Evolutionary conservation across 2,888 invertebrate species (phyloP), one percentile per base, ranked within the genome.

Genomic region (Nineta flava): DNA sequence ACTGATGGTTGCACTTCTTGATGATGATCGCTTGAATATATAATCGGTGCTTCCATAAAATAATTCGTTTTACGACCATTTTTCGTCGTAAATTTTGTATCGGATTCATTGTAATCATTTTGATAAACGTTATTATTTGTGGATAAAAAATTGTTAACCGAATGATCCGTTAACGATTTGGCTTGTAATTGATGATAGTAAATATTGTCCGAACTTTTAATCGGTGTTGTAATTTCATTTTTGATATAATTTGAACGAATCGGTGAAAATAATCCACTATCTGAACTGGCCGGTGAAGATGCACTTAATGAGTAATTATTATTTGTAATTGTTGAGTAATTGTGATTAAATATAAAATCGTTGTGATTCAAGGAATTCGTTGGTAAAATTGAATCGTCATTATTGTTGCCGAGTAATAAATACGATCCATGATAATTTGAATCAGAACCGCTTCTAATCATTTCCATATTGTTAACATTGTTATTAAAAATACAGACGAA

Each of bases 51-150:
- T 38, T 38, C 38, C 38, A 38, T 38, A 12, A 38, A 38, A 38
- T 38, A 48, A 40, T 48, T 41, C 9, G 13, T 19, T 42, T 42
- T 12, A 41, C 16, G 13, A 41, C 26, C 5, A 40, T 17, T 19
- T 41, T 41, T 13, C 3, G 48, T 13, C 19, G 19, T n/a, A 40
- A 38, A 19, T n/a, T 21, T 47, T 16, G n/a, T 17, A 19, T 47
- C 47, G 9, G n/a, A 6, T 13, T 40, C 31, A 10, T 17, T 12
- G 32, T 19, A 12, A 21, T 13, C 21, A 41, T 41, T 21, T 40
- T 42, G 17, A 26, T 48, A 48, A 48, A 48, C 13, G 21, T 48
- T 48, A 16, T 48, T 48, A 21, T 48, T 48, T n/a, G 40, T 48
- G 5, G 48, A 41, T 6, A 48, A 16, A 19, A 48, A 41, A 48